A percentile compares a stretch with the other conserved stretches of the same genome.
Evolutionary conservation across 2,888 invertebrate genomes (phyloP).

Genomic region (Brachypalpus laphriformis): DNA sequence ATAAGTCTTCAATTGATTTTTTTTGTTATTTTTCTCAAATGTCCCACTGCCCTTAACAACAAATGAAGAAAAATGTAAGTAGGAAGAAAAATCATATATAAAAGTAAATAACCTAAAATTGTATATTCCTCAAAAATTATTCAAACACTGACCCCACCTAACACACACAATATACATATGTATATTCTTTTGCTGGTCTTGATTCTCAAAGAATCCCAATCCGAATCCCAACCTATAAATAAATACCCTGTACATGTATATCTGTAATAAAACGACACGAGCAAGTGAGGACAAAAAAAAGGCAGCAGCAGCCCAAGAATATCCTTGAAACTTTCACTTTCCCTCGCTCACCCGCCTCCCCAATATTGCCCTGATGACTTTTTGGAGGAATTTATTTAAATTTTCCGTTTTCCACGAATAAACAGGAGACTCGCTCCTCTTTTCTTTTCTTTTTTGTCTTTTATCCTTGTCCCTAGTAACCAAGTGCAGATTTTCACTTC

Average conservation of each 20-base stretch:
- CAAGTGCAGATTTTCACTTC: constrained; percentile 36
- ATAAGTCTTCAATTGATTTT: constrained; percentile 35
- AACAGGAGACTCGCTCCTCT: constrained; percentile 10
- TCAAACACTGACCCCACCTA: constrained; percentile 73
- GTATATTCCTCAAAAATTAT: constrained; percentile 49
- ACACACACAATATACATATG: constrained; percentile 53
- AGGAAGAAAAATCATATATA: constrained; percentile 17
- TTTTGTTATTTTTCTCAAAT: constrained; percentile 18
- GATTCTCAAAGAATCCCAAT: constrained; percentile 54
- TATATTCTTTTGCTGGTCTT: constrained; percentile 40
- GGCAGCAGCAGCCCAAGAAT: constrained; percentile 62
- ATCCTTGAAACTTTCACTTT: constrained; percentile 73
- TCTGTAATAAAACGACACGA: constrained; percentile 65
- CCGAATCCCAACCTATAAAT: constrained; percentile 59
- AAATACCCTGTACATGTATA: constrained; percentile 41
- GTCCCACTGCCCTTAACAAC: constrained; percentile 31
- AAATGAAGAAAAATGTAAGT: constrained; percentile 12
- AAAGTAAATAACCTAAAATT: constrained; percentile 52
- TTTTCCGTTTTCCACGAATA: constrained; percentile 31
- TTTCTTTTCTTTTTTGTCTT: background rate
- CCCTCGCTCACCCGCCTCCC: constrained; percentile 21
- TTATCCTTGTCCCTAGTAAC: constrained; percentile 24
- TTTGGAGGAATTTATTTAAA: constrained; percentile 62
- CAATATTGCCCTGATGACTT: constrained; percentile 39
- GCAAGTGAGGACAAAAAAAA: constrained; percentile 56